These are phyloP conservation scores for Salmo trutta DNA, from an alignment of 2,797 vertebrate genomes.

Conservation along the genomic window DNA sequence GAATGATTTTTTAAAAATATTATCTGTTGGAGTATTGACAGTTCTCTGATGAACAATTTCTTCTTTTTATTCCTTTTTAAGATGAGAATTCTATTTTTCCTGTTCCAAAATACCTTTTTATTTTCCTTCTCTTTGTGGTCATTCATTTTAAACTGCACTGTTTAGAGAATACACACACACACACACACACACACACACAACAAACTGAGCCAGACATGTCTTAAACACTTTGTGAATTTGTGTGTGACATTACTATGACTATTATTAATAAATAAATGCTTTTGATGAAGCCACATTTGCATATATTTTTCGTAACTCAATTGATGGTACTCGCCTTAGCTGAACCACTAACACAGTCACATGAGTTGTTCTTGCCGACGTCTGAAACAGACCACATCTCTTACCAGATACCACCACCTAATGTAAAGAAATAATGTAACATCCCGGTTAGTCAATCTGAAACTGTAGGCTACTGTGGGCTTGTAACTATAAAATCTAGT, in stretches of 20 bases:
- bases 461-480: too few species aligned
- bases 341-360: not conserved
- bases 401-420: not conserved
- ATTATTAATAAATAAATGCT: conserved; percentile 88
- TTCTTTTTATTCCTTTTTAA: conserved; percentile 47
- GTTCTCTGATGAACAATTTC: conserved; percentile 67
- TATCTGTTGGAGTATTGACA: conserved; percentile 69
- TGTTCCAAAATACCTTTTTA: conserved; percentile 79
- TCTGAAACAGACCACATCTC: not conserved
- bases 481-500: too few species aligned
- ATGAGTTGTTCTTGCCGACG: not conserved
- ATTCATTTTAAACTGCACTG: conserved; percentile 86
- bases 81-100: conserved; percentile 81
- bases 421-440: not conserved
- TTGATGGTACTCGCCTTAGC: not conserved
- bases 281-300: conserved; percentile 78
- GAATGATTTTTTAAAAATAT: conserved; percentile 65
- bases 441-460: too few species aligned
- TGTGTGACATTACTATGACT: conserved; percentile 92
- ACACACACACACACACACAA: conserved; percentile 70
- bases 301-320: not conserved
- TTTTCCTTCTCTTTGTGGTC: conserved; percentile 74
- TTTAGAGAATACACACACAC: conserved; percentile 77
- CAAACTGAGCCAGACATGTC: conserved; percentile 89
- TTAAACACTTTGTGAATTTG: conserved; percentile 92